Evolutionary conservation across 2,113 vertebrate species (phyloP).

Genomic region (Gallinago undulata): DNA sequence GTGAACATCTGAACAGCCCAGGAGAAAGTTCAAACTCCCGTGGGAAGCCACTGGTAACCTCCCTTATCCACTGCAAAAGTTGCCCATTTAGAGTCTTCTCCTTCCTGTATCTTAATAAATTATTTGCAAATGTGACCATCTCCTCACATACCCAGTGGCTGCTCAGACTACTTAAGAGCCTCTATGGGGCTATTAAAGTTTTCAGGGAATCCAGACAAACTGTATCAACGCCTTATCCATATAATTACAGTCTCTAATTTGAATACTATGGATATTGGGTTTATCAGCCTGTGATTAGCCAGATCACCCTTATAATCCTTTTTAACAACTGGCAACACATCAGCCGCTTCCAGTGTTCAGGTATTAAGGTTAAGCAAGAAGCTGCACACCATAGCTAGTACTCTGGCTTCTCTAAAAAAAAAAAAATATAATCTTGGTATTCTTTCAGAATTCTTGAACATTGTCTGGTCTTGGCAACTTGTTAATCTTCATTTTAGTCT

Average conservation of each 20-base stretch:
- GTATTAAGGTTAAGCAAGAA: neutral
- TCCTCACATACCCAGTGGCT: neutral
- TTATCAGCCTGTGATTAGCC: neutral
- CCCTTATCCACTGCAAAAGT: neutral
- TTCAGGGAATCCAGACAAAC: neutral
- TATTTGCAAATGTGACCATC: neutral
- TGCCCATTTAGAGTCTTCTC: neutral
- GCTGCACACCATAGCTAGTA: neutral
- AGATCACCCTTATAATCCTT: neutral
- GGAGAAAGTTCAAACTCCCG: neutral
- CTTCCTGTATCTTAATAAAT: neutral
- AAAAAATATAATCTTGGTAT: neutral
- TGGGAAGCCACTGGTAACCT: neutral
- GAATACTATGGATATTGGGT: neutral
- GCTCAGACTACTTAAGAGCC: neutral
- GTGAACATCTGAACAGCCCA: neutral
- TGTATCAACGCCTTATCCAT: neutral
- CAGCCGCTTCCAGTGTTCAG: neutral
- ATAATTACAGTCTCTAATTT: neutral
- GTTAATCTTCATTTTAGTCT: neutral
- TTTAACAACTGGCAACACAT: neutral
- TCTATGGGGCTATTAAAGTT: neutral
- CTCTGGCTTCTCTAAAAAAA: neutral
- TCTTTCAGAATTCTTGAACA: neutral
- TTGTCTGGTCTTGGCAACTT: neutral